Percentiles rank a stretch among this genome's conserved stretches.
These are phyloP conservation scores for Spilogale gracilis DNA, from an alignment of 2,113 vertebrate genomes.

Conservation along the genomic window DNA sequence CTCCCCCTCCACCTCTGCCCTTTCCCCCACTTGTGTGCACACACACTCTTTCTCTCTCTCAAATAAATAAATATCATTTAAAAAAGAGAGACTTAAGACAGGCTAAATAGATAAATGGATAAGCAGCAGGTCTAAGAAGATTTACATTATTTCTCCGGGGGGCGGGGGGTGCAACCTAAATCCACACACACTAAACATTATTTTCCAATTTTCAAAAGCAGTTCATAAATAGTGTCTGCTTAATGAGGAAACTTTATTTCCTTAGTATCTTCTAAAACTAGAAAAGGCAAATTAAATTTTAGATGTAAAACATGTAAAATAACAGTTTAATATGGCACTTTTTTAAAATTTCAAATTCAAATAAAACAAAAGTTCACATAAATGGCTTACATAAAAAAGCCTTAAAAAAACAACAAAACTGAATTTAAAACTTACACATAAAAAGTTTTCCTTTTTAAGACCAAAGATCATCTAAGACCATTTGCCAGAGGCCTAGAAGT, in stretches of 20 bases:
- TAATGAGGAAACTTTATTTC: neutral
- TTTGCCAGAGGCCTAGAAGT: slow-evolving; percentile 70
- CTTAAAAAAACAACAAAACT: slow-evolving; percentile 52
- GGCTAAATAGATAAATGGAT: slow-evolving; percentile 46
- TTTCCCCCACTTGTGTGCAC: accelerated
- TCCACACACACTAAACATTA: slow-evolving; percentile 26
- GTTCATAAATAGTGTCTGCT: neutral
- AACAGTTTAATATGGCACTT: slow-evolving; percentile 41
- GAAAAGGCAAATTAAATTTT: slow-evolving; percentile 53
- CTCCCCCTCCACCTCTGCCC: neutral
- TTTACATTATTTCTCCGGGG: slow-evolving; percentile 52
- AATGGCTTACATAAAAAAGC: slow-evolving; percentile 23
- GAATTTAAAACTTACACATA: slow-evolving; percentile 51
- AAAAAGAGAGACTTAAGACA: neutral
- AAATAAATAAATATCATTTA: neutral
- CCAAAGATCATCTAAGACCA: neutral
- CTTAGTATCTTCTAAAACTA: slow-evolving; percentile 49
- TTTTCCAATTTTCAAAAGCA: slow-evolving; percentile 53
- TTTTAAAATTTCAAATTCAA: slow-evolving; percentile 54
- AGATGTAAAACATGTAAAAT: slow-evolving; percentile 58
- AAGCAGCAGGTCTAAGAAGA: slow-evolving; percentile 40
- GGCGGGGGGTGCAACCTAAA: neutral
- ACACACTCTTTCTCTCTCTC: neutral
- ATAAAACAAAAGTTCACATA: slow-evolving; percentile 68
- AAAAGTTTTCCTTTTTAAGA: slow-evolving; percentile 60